phyloP scores from a whole-genome alignment of 2,113 vertebrate species.

The Garra rufa region DNA sequence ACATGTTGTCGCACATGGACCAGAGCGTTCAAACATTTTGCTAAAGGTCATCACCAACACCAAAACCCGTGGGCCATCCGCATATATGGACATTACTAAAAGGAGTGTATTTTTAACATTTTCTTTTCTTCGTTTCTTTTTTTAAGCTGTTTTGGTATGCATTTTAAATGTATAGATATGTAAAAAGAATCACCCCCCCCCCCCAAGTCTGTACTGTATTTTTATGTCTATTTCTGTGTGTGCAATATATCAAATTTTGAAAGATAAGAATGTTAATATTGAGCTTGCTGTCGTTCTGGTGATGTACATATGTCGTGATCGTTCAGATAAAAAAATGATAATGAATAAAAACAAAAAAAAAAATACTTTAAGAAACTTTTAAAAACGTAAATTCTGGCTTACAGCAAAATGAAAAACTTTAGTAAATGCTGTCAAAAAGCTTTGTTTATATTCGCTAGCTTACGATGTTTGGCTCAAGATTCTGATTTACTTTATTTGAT shows the following conservation, averaged over 20 bases:
- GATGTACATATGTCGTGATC: conserved; percentile 76
- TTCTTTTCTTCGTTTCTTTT: conserved; percentile 60
- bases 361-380: not conserved
- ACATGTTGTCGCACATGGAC: conserved; percentile 72
- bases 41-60: conserved; percentile 73
- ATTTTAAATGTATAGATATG: conserved; percentile 79
- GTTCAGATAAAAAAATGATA: conserved; percentile 68
- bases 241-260: conserved; percentile 73
- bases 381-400: conserved; percentile 72
- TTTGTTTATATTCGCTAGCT: conserved; percentile 77
- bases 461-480: conserved; percentile 71
- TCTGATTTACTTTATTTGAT: conserved; percentile 63
- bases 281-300: conserved; percentile 79
- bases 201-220: conserved; percentile 65
- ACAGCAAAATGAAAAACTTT: conserved; percentile 67
- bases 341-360: conserved; percentile 54
- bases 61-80: conserved; percentile 68
- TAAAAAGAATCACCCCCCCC: conserved; percentile 68
- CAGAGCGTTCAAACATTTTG: conserved; percentile 73
- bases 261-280: conserved; percentile 76
- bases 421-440: conserved; percentile 71
- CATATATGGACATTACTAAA: conserved; percentile 75
- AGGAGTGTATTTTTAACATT: conserved; percentile 68
- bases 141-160: conserved; percentile 81
- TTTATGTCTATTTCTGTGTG: conserved; percentile 77